Evolutionary conservation across 2,888 invertebrate species (phyloP), one percentile per base, ranked within the genome.

Genomic region (Ditula angustiorana): DNA sequence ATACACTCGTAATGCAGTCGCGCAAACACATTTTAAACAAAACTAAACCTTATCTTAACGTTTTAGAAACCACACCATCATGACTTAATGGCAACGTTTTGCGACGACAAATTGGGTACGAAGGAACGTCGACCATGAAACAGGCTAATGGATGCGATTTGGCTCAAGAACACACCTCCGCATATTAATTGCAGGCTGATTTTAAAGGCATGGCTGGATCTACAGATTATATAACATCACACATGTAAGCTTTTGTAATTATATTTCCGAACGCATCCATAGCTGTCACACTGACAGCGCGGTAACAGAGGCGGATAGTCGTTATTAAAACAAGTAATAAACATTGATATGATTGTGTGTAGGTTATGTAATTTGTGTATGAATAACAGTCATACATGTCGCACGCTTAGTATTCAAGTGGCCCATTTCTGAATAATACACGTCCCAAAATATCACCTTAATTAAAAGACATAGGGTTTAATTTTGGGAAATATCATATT

Each of bases 91-190:
- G 44, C 28, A 44, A 26, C 2, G 10, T 26, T 28, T 35, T 35
- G 28, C 13, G 50, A 74, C 76, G 77, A 82, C 81, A 81, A 83
- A 83, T 84, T 82, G 78, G 76, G 78, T 76, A 78, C 79, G 77
- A 75, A 77, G 70, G 67, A 74, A 71, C 71, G 71, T 21, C 28
- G 30, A 30, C 67, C 63, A 73, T 75, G 74, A 71, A 71, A 64
- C 69, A 57, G 67, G 66, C 65, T 71, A 72, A 67, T 61, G 69
- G 62, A 44, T 19, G 66, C 67, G 61, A 68, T 71, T 74, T 71
- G 74, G 73, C 61, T 71, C 56, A 21, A 70, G 53, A 37, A 62
- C 53, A 33, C 50, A 41, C 35, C 35, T 57, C 30, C 47, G 52
- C 26, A 58, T 65, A 58, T 63, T 60, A 52, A 67, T 64, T 57